A percentile compares a stretch with the other conserved stretches of the same genome.
Conservation (phyloP, 2,113 vertebrate species). For the Setophaga kirtlandii region DNA sequence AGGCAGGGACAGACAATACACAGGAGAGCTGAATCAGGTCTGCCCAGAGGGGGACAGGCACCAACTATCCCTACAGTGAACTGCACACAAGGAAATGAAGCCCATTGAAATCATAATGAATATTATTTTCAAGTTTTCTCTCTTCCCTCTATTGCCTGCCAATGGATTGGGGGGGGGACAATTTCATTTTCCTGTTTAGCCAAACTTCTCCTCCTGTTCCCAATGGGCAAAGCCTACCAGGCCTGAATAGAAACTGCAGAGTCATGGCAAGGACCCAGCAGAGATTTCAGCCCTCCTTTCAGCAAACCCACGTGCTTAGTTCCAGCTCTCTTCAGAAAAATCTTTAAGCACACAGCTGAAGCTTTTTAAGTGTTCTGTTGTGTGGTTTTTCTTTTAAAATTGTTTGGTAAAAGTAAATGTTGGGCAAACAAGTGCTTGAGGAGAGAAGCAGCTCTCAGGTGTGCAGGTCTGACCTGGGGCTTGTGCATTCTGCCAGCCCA, state of each 20-base stretch:
- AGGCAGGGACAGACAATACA: neutral
- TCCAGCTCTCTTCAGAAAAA: neutral
- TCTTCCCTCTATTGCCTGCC: neutral
- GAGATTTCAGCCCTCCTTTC: constrained; percentile 44
- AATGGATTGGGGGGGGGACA: neutral
- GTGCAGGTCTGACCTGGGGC: neutral
- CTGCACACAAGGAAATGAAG: neutral
- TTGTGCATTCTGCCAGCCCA: neutral
- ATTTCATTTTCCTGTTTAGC: neutral
- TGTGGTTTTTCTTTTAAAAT: neutral
- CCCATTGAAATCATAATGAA: neutral
- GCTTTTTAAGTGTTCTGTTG: neutral
- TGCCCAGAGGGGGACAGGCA: neutral
- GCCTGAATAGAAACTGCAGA: neutral
- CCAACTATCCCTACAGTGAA: neutral
- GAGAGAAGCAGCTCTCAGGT: neutral
- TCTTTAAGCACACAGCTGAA: neutral
- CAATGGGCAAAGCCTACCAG: neutral
- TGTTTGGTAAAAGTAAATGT: neutral
- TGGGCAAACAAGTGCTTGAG: neutral
- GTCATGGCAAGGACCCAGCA: neutral
- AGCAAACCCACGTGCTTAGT: constrained; percentile 2
- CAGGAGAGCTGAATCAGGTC: neutral
- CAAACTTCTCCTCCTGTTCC: neutral
- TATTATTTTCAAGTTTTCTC: neutral